These are phyloP conservation scores for Platysteira castanea DNA, from an alignment of 2,113 vertebrate species.

Conservation along the genomic window DNA sequence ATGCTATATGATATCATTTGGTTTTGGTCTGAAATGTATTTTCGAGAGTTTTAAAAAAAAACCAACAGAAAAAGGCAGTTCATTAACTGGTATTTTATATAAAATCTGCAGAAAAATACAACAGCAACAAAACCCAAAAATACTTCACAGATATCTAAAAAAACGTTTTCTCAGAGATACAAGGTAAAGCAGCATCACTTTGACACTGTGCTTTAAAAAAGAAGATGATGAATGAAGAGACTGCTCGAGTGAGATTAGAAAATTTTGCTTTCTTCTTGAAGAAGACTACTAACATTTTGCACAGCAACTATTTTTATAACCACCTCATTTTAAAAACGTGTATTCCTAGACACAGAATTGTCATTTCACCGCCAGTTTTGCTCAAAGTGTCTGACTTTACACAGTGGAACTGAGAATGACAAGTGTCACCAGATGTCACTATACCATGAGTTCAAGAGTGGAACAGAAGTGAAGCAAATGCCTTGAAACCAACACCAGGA, in stretches of 20 bases:
- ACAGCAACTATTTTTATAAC: slow-evolving; percentile 82
- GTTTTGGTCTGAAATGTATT: slow-evolving; percentile 67
- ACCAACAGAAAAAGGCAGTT: slow-evolving; percentile 21
- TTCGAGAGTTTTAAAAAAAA: neutral
- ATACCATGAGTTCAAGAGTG: slow-evolving; percentile 25
- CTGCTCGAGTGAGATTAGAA: slow-evolving; percentile 75
- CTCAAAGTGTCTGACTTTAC: slow-evolving; percentile 64
- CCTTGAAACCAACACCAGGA: slow-evolving; percentile 55
- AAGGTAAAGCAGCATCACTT: slow-evolving; percentile 74
- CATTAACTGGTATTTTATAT: slow-evolving; percentile 64
- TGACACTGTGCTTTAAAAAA: slow-evolving; percentile 75
- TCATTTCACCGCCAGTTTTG: slow-evolving; percentile 51
- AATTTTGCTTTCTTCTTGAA: slow-evolving; percentile 81
- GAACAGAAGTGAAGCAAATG: slow-evolving; percentile 61
- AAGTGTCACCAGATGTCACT: slow-evolving; percentile 64
- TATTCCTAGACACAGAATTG: slow-evolving; percentile 59
- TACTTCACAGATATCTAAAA: slow-evolving; percentile 61
- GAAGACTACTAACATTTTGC: slow-evolving; percentile 84
- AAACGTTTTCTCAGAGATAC: slow-evolving; percentile 66
- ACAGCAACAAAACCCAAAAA: slow-evolving; percentile 53
- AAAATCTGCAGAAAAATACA: slow-evolving; percentile 63
- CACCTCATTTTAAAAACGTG: slow-evolving; percentile 74
- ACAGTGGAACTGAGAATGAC: slow-evolving; percentile 63
- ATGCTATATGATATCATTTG: slow-evolving; percentile 54
- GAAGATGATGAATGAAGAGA: slow-evolving; percentile 69